Conservation (phyloP, 2,888 invertebrate genomes). For the Coenonympha glycerion region DNA sequence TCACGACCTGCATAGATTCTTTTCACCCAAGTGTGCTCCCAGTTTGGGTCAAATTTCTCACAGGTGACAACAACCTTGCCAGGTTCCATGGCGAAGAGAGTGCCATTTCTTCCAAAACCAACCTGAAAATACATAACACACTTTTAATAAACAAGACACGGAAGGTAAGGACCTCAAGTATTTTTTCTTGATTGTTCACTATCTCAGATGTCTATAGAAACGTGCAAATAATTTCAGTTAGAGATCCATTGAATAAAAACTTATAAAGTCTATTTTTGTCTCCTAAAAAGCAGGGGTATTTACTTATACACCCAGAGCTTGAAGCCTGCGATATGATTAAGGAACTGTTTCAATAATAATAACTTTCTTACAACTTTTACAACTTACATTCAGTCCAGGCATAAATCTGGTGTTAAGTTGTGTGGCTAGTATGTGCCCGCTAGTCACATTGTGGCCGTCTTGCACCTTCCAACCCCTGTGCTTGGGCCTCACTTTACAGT, state of each 20-base stretch:
- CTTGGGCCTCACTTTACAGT: conserved; percentile 81
- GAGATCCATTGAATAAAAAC: too few species aligned
- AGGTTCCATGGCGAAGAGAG: conserved; percentile 85
- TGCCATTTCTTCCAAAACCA: conserved; percentile 85
- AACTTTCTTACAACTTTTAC: background rate
- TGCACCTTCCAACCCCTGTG: conserved; percentile 86
- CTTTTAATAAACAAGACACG: too few species aligned
- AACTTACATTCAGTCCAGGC: conserved; percentile 63
- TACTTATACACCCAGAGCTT: too few species aligned
- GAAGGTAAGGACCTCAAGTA: too few species aligned
- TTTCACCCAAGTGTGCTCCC: conserved; percentile 85
- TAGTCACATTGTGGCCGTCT: conserved; percentile 79
- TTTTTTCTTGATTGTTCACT: too few species aligned
- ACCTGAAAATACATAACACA: conserved; percentile 76
- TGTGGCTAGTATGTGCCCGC: conserved; percentile 81
- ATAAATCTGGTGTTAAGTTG: conserved; percentile 84
- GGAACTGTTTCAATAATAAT: too few species aligned
- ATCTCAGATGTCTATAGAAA: too few species aligned
- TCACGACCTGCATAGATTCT: conserved; percentile 79
- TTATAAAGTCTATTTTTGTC: too few species aligned
- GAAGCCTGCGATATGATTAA: too few species aligned
- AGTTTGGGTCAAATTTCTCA: conserved; percentile 86
- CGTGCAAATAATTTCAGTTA: too few species aligned
- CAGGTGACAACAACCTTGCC: conserved; percentile 88
- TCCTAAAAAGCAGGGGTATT: too few species aligned